These are phyloP conservation scores for Melanotaenia parkinsoni DNA, from an alignment of 2,797 vertebrate genomes.

Conservation along the genomic window DNA sequence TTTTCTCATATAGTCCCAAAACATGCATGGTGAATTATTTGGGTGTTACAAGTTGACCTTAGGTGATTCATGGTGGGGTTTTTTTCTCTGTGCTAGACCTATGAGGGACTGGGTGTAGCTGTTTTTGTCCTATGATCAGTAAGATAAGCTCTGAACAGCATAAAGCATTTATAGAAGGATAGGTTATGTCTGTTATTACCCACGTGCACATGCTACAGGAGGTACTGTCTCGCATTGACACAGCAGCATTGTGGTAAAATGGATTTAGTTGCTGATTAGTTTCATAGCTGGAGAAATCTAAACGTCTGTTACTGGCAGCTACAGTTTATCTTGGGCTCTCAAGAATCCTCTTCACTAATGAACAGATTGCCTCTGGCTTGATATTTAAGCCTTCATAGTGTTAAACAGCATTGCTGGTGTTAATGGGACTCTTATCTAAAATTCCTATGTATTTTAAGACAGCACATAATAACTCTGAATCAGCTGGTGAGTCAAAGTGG, in stretches of 20 bases:
- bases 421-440: conserved; percentile 65
- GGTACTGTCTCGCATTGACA: conserved; percentile 14
- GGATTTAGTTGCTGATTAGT: conserved; percentile 60
- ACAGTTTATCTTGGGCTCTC: conserved; percentile 70
- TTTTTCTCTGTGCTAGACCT: background rate
- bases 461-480: conserved; percentile 34
- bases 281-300: conserved; percentile 66
- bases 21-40: background rate
- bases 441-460: conserved; percentile 62
- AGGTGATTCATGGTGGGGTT: background rate
- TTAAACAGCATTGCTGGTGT: conserved; percentile 60
- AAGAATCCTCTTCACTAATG: conserved; percentile 65
- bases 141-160: background rate
- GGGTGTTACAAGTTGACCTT: background rate
- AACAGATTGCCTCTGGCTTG: conserved; percentile 71
- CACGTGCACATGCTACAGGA: conserved; percentile 10
- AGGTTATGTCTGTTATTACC: conserved; percentile 26
- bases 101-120: background rate
- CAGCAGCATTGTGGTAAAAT: conserved; percentile 29
- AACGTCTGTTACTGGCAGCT: conserved; percentile 70
- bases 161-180: background rate
- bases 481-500: conserved; percentile 50
- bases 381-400: conserved; percentile 64
- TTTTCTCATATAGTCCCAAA: background rate
- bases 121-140: background rate